phyloP scores from a whole-genome alignment of 2,888 invertebrate species.

The Stenoptilia bipunctidactyla region DNA sequence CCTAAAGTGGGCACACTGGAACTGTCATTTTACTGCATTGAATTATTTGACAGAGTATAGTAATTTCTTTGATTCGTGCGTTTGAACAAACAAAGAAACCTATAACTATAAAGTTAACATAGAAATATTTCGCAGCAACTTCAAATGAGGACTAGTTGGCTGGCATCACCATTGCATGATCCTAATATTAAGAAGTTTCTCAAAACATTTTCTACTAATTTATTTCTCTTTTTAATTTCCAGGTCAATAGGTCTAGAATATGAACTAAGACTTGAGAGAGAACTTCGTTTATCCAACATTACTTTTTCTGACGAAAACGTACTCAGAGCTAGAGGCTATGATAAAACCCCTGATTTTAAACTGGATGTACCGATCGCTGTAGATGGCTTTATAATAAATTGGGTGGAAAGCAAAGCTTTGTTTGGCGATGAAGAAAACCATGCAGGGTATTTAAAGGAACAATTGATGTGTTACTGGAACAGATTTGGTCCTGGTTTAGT shows the following conservation, averaged over 20 bases:
- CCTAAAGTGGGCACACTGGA: too few relatives aligned
- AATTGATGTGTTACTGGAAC: slow-evolving; percentile 91
- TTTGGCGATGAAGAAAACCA: slow-evolving; percentile 91
- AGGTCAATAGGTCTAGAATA: slow-evolving; percentile 88
- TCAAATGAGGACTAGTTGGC: too few relatives aligned
- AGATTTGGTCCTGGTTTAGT: slow-evolving; percentile 94
- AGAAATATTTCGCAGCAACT: too few relatives aligned
- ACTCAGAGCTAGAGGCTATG: slow-evolving; percentile 85
- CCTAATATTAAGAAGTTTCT: background rate
- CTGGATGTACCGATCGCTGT: slow-evolving; percentile 89
- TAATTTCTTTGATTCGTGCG: too few relatives aligned
- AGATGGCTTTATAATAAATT: slow-evolving; percentile 88
- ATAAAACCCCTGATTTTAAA: slow-evolving; percentile 95
- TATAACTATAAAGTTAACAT: too few relatives aligned
- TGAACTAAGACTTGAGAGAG: slow-evolving; percentile 80
- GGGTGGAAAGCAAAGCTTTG: slow-evolving; percentile 97
- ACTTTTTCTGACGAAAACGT: slow-evolving; percentile 80
- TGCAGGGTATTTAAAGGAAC: slow-evolving; percentile 83
- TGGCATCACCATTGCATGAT: background rate
- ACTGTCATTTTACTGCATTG: too few relatives aligned
- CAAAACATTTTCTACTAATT: background rate
- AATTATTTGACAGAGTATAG: too few relatives aligned
- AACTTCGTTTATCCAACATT: slow-evolving; percentile 61
- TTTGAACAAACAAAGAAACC: too few relatives aligned
- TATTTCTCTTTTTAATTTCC: slow-evolving; percentile 19